Percentiles rank a stretch among this genome's conserved stretches.
phyloP scores from a whole-genome alignment of 1,140 invertebrate species.

The Nasonia longicornis region DNA sequence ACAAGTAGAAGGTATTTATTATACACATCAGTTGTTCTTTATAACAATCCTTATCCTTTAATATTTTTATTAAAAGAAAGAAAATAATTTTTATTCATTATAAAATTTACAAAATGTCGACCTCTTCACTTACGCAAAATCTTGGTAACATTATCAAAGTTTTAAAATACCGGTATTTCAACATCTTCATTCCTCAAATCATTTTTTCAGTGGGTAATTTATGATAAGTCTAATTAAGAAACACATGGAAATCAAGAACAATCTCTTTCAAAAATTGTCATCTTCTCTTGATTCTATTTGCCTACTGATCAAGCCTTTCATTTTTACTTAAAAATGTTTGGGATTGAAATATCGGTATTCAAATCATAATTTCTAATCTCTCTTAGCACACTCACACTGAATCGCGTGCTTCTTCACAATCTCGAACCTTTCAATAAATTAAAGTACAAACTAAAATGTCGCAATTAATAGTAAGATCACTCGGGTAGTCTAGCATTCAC shows the following conservation, averaged over 20 bases:
- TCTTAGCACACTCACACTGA: neutral
- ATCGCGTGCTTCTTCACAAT: neutral
- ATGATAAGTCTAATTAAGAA: too few species aligned
- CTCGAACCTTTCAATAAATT: slow-evolving; percentile 13
- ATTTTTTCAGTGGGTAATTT: too few species aligned
- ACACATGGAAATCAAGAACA: too few species aligned
- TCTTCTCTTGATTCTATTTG: too few species aligned
- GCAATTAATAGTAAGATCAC: neutral
- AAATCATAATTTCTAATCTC: neutral
- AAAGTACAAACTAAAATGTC: neutral
- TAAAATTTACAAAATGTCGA: slow-evolving; percentile 25
- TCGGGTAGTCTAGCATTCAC: slow-evolving; percentile 4
- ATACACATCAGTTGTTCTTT: slow-evolving; percentile 1
- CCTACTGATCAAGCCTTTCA: too few species aligned
- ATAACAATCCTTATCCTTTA: slow-evolving; percentile 14
- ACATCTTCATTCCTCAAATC: too few species aligned
- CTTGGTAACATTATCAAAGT: neutral
- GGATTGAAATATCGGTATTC: neutral
- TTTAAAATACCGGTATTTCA: slow-evolving; percentile 12
- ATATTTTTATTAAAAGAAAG: neutral
- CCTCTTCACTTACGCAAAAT: slow-evolving; percentile 22
- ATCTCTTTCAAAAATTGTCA: too few species aligned
- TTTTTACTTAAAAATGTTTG: too few species aligned
- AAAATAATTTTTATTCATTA: slow-evolving; percentile 27
- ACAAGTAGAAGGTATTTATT: slow-evolving; percentile 11